Conservation (phyloP, 2,888 invertebrate species). For the Vannuccia rotundouncinata region DNA sequence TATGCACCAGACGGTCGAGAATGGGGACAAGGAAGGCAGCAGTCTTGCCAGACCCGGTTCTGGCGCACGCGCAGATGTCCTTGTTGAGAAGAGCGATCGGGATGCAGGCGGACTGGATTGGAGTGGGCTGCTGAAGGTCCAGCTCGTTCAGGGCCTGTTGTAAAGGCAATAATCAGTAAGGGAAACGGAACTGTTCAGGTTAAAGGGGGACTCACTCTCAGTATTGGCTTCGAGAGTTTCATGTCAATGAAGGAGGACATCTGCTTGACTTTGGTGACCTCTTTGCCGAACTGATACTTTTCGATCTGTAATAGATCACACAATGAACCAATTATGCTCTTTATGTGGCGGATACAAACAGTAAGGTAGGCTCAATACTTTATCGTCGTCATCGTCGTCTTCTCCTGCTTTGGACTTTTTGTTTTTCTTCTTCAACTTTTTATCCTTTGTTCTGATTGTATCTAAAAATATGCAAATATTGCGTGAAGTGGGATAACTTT, state of each 20-base stretch:
- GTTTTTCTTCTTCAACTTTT: too few relatives aligned
- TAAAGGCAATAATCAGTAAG: conserved; percentile 42
- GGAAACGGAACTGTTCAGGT: not conserved
- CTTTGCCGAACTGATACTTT: conserved; percentile 22
- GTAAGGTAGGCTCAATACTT: too few relatives aligned
- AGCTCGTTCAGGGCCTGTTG: conserved; percentile 72
- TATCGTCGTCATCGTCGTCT: too few relatives aligned
- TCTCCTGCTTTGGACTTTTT: too few relatives aligned
- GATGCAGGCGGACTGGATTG: conserved; percentile 89
- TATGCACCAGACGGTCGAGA: conserved; percentile 71
- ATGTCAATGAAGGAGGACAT: conserved; percentile 67
- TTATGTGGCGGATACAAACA: too few relatives aligned
- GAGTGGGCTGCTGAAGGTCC: conserved; percentile 87
- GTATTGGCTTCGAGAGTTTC: conserved; percentile 84
- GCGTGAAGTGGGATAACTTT: too few relatives aligned
- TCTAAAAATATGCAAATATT: too few relatives aligned
- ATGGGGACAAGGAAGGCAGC: conserved; percentile 97
- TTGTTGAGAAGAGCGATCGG: conserved; percentile 83
- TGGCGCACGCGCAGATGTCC: conserved; percentile 96
- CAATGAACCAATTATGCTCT: too few relatives aligned
- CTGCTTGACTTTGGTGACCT: not conserved
- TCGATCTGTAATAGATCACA: too few relatives aligned
- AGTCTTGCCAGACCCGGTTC: conserved; percentile 85
- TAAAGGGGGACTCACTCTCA: conserved; percentile 63
- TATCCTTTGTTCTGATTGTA: too few relatives aligned